Conservation (phyloP, 1,140 invertebrate genomes). For the Stegodyphus dumicola region DNA sequence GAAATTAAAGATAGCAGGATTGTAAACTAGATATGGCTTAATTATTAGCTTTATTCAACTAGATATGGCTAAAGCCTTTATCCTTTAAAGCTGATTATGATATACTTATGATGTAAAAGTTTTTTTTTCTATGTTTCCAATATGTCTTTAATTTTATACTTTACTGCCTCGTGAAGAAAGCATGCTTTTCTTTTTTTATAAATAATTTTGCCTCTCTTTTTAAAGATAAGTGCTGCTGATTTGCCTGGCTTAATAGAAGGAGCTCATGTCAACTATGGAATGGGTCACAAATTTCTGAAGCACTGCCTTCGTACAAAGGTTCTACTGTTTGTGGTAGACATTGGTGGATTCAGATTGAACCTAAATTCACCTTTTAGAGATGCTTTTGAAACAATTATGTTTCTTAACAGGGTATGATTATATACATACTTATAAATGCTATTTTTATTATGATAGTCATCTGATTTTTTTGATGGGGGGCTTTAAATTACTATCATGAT, state of each 20-base stretch:
- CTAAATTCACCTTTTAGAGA: constrained; percentile 75
- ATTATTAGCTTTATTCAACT: no score
- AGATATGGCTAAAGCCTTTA: no score
- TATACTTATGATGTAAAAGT: background rate
- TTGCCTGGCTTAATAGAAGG: constrained; percentile 96
- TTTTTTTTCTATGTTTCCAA: background rate
- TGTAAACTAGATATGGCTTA: no score
- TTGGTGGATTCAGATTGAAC: constrained; percentile 86
- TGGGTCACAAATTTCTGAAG: constrained; percentile 77
- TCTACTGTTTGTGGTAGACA: constrained; percentile 87
- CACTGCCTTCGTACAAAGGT: constrained; percentile 92
- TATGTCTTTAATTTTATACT: no score
- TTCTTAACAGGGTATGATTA: constrained; percentile 81
- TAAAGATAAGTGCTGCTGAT: constrained; percentile 86
- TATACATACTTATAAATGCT: no score
- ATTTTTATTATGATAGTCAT: no score
- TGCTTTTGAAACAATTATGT: constrained; percentile 87
- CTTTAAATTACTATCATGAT: no score
- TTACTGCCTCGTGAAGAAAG: no score
- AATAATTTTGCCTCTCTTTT: background rate
- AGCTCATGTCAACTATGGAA: constrained; percentile 83
- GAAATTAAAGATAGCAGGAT: no score
- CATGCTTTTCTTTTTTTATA: no score
- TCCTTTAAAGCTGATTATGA: no score
- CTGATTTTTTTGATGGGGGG: no score